Percentiles rank a stretch among this genome's conserved stretches.
phyloP scores from a whole-genome alignment of 2,888 invertebrate species.

The Polyommatus icarus region DNA sequence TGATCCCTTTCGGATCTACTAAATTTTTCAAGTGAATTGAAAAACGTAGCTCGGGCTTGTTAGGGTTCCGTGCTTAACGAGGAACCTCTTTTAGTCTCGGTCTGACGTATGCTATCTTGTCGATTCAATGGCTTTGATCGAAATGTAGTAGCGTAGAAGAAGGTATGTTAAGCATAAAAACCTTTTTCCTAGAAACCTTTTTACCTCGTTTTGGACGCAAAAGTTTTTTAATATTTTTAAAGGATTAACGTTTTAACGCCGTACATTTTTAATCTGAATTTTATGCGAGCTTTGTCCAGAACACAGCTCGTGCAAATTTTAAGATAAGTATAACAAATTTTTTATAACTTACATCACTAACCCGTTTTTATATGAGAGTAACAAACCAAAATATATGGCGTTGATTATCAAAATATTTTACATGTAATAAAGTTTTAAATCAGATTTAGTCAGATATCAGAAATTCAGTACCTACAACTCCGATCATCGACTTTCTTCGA shows the following conservation, averaged over 20 bases:
- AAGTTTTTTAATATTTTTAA: background rate
- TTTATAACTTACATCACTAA: background rate
- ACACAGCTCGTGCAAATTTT: constrained; percentile 16
- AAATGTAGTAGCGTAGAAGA: background rate
- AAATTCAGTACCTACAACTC: background rate
- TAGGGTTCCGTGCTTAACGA: background rate
- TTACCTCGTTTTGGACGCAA: background rate
- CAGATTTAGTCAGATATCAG: background rate
- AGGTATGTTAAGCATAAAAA: background rate
- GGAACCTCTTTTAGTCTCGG: background rate
- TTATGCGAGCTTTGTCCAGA: constrained; percentile 9
- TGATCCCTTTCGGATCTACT: constrained; percentile 19
- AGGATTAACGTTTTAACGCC: constrained; percentile 16
- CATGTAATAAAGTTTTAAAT: background rate
- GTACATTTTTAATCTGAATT: constrained; percentile 23
- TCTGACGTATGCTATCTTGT: constrained; percentile 9
- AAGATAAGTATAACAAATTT: background rate
- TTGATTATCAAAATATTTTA: background rate
- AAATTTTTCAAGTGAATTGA: constrained; percentile 24
- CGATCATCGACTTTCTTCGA: background rate
- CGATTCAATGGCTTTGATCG: background rate
- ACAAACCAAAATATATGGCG: background rate
- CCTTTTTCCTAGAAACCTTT: background rate
- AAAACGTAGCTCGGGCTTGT: constrained; percentile 21
- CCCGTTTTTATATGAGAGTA: background rate